Conservation (phyloP, 2,113 vertebrate species). For the Lates calcarifer region DNA sequence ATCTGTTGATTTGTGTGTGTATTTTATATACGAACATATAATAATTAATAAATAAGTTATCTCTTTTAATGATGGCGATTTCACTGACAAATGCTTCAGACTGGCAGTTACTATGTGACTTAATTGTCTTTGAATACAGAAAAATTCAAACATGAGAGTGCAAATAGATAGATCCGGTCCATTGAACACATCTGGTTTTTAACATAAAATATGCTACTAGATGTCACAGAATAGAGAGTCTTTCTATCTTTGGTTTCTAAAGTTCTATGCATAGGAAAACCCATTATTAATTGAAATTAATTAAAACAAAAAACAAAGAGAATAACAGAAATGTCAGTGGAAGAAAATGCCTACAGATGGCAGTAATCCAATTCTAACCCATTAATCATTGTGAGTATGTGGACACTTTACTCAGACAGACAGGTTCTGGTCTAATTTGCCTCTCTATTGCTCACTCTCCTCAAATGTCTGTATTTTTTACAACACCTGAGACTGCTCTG, state of each 20-base stretch:
- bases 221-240: not conserved
- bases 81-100: constrained; percentile 3
- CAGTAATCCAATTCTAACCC: constrained; percentile 56
- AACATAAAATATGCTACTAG: not conserved
- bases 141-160: not conserved
- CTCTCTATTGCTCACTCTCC: constrained; percentile 55
- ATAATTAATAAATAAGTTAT: not conserved
- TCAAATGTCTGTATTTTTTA: constrained; percentile 56
- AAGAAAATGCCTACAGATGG: constrained; percentile 30
- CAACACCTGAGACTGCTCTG: constrained; percentile 54
- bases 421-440: constrained; percentile 58
- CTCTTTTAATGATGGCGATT: not conserved
- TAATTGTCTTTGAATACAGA: not conserved
- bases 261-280: constrained; percentile 3
- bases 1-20: not conserved
- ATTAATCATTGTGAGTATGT: constrained; percentile 58
- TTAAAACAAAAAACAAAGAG: not conserved
- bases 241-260: not conserved
- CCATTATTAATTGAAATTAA: constrained; percentile 17
- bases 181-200: not conserved
- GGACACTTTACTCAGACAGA: constrained; percentile 44
- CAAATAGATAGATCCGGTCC: not conserved
- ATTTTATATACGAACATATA: not conserved
- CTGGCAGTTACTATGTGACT: not conserved
- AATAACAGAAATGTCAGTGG: constrained; percentile 15